A percentile compares a stretch with the other conserved stretches of the same genome.
Evolutionary conservation across 2,888 invertebrate species (phyloP).

Genomic region (Trichogramma dendrolimi): DNA sequence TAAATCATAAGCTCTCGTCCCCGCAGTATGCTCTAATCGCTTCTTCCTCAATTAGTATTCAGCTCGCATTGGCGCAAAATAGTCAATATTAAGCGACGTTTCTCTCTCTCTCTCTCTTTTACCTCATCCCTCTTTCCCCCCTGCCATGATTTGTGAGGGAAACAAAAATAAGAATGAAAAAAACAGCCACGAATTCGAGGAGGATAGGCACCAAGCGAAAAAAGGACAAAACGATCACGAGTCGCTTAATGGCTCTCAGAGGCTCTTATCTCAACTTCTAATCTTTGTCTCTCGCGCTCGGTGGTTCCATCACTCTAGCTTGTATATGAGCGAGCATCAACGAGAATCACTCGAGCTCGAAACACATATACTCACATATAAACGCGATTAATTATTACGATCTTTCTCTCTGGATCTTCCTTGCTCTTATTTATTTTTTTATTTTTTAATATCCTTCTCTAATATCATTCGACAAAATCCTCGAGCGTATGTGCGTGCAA

Average conservation of each 20-base stretch:
- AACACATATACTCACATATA: neutral
- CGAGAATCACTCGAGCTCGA: neutral
- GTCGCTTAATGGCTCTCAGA: neutral
- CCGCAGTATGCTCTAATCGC: no score
- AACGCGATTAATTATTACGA: slow-evolving; percentile 20
- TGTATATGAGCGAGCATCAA: neutral
- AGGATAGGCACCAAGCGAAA: slow-evolving; percentile 12
- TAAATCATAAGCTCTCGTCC: no score
- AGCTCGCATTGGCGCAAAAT: no score
- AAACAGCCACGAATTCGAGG: neutral
- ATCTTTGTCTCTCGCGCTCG: slow-evolving; percentile 10
- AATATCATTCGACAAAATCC: slow-evolving; percentile 20
- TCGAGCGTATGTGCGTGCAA: neutral
- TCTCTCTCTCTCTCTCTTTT: neutral
- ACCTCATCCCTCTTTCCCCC: slow-evolving; percentile 1
- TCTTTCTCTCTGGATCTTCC: neutral
- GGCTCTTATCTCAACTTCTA: slow-evolving; percentile 18
- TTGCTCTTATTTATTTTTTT: no score
- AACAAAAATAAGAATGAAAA: neutral
- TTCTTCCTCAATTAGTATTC: no score
- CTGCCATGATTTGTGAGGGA: neutral
- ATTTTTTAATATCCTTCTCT: neutral
- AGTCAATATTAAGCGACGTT: neutral
- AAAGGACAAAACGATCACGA: neutral
- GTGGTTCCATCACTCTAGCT: no score